Evolutionary conservation across 2,113 vertebrate species (phyloP).

Genomic region (Plectropomus leopardus): DNA sequence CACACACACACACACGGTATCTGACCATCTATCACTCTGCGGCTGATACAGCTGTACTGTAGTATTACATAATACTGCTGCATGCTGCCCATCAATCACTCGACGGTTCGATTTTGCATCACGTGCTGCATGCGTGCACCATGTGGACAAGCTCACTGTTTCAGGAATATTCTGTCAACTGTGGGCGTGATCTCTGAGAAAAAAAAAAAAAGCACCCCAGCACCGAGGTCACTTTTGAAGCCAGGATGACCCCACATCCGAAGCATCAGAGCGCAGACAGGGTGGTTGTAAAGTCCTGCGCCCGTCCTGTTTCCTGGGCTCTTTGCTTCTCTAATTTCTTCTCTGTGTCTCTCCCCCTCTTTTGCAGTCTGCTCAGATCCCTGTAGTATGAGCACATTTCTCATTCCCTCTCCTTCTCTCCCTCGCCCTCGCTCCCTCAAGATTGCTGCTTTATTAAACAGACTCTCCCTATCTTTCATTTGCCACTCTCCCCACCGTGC

Average conservation of each 20-base stretch:
- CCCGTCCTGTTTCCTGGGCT: conserved; percentile 43
- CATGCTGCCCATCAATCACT: conserved; percentile 60
- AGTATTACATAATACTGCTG: conserved; percentile 64
- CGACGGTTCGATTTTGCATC: neutral
- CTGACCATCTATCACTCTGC: conserved; percentile 62
- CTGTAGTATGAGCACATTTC: conserved; percentile 80
- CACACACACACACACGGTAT: neutral
- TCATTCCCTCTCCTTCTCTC: conserved; percentile 78
- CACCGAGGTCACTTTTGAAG: neutral
- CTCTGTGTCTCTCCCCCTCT: conserved; percentile 58
- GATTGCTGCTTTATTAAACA: conserved; percentile 84
- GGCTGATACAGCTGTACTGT: conserved; percentile 28
- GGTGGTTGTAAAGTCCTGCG: conserved; percentile 30
- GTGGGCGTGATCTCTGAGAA: neutral
- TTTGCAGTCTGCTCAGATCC: conserved; percentile 82
- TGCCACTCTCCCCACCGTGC: conserved; percentile 67
- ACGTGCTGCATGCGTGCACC: neutral
- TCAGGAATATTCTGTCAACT: too few relatives aligned
- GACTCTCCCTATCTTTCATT: conserved; percentile 82
- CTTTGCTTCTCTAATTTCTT: conserved; percentile 58
- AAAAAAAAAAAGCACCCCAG: neutral
- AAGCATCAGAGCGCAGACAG: conserved; percentile 24
- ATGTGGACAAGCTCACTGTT: neutral
- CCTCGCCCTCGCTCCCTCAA: conserved; percentile 70
- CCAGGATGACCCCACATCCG: neutral